Conservation (phyloP, 1,140 invertebrate species). For the Tetraneura akinire region DNA sequence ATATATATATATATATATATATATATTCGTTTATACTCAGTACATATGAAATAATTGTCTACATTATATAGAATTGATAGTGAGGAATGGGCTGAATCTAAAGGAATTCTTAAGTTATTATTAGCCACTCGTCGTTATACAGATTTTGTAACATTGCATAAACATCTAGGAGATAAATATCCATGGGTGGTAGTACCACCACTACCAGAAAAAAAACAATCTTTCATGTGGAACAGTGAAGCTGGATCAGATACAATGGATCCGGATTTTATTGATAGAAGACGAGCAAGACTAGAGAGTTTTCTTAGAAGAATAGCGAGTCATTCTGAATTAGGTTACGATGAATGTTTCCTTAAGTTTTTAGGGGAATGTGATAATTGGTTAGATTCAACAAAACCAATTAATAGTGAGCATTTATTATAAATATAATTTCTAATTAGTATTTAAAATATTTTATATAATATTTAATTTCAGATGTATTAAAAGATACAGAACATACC, state of each 20-base stretch:
- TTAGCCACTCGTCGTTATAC: conserved; percentile 80
- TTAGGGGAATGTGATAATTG: conserved; percentile 40
- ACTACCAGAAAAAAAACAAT: conserved; percentile 78
- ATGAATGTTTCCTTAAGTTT: conserved; percentile 45
- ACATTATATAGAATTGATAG: conserved; percentile 24
- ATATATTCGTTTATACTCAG: background rate
- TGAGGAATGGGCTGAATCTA: conserved; percentile 12
- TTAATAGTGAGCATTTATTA: conserved; percentile 12
- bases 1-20: background rate
- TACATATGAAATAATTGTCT: background rate
- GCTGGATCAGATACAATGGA: conserved; percentile 73
- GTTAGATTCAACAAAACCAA: background rate
- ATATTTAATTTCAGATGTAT: conserved; percentile 13
- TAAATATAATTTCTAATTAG: too few relatives aligned
- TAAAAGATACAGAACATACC: conserved; percentile 37
- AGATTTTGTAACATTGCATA: conserved; percentile 79
- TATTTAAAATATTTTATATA: background rate
- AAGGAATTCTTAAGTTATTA: conserved; percentile 62
- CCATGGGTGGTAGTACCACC: conserved; percentile 78
- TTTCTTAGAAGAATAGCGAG: conserved; percentile 56
- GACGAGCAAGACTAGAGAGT: conserved; percentile 74
- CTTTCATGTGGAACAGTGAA: conserved; percentile 77
- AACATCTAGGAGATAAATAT: conserved; percentile 76
- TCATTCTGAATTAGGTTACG: conserved; percentile 42
- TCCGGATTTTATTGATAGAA: conserved; percentile 81